Evolutionary conservation across 2,797 vertebrate genomes (phyloP).

Genomic region (Lycodopsis pacificus): DNA sequence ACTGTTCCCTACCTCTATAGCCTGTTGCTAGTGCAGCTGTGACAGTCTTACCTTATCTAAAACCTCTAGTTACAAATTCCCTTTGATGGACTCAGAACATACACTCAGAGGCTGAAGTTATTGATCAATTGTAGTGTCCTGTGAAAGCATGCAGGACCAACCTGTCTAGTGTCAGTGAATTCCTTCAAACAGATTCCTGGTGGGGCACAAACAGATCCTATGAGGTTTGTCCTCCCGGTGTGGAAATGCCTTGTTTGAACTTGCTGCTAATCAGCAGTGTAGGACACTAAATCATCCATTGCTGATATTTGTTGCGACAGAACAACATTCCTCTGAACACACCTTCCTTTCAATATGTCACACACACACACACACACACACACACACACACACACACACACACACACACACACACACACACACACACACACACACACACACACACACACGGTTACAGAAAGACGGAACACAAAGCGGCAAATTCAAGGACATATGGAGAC

Average conservation of each 20-base stretch:
- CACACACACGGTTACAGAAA: not conserved
- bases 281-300: slow-evolving; percentile 70
- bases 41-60: slow-evolving; percentile 41
- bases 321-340: slow-evolving; percentile 67
- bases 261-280: slow-evolving; percentile 54
- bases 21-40: slow-evolving; percentile 22
- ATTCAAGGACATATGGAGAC: slow-evolving; percentile 48
- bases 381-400: not conserved
- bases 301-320: slow-evolving; percentile 61
- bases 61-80: slow-evolving; percentile 46
- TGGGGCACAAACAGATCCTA: slow-evolving; percentile 6
- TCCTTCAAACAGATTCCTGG: not conserved
- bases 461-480: slow-evolving; percentile 14
- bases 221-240: slow-evolving; percentile 8
- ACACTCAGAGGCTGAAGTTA: not conserved
- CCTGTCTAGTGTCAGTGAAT: not conserved
- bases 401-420: not conserved
- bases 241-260: slow-evolving; percentile 64
- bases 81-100: slow-evolving; percentile 21
- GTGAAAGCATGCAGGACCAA: slow-evolving; percentile 2
- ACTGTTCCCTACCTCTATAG: not conserved
- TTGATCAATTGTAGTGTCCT: not conserved
- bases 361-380: not conserved
- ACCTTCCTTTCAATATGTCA: slow-evolving; percentile 24
- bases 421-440: slow-evolving; percentile 3